A percentile compares a stretch with the other conserved stretches of the same genome.
Evolutionary conservation across 1,140 invertebrate genomes (phyloP).

Genomic region (Paralvinella palmiformis): DNA sequence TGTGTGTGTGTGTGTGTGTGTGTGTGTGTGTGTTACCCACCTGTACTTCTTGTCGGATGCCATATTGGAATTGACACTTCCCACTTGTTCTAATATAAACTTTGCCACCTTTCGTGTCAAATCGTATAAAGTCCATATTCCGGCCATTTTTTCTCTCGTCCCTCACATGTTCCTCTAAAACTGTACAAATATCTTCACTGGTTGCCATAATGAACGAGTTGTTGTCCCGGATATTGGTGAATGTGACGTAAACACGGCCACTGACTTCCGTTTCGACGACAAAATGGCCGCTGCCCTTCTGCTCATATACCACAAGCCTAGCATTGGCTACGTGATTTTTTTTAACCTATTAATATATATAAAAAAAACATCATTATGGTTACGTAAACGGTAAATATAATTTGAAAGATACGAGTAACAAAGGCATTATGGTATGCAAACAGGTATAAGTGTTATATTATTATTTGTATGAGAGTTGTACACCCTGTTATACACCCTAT

Average conservation of each 20-base stretch:
- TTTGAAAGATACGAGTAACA: no score
- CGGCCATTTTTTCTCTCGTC: constrained; percentile 19
- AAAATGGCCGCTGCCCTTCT: constrained; percentile 35
- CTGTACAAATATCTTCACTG: constrained; percentile 28
- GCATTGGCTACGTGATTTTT: constrained; percentile 32
- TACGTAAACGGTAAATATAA: no score
- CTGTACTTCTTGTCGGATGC: constrained; percentile 30
- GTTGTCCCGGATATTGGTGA: constrained; percentile 33
- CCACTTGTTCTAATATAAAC: constrained; percentile 26
- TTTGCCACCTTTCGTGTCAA: not conserved
- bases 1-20: no score
- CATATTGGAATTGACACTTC: constrained; percentile 29
- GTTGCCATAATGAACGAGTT: constrained; percentile 29
- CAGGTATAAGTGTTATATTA: no score
- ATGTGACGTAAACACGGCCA: constrained; percentile 33
- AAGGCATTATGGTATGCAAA: no score
- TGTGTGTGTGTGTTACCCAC: no score
- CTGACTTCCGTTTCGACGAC: constrained; percentile 28
- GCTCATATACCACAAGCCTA: constrained; percentile 39
- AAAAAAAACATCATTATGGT: not conserved
- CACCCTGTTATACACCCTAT: no score
- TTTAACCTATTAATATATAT: constrained; percentile 9
- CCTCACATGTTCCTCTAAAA: constrained; percentile 20
- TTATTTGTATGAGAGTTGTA: no score
- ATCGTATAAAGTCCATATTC: constrained; percentile 1